phyloP scores from a whole-genome alignment of 2,797 vertebrate species.

The Choloepus didactylus region DNA sequence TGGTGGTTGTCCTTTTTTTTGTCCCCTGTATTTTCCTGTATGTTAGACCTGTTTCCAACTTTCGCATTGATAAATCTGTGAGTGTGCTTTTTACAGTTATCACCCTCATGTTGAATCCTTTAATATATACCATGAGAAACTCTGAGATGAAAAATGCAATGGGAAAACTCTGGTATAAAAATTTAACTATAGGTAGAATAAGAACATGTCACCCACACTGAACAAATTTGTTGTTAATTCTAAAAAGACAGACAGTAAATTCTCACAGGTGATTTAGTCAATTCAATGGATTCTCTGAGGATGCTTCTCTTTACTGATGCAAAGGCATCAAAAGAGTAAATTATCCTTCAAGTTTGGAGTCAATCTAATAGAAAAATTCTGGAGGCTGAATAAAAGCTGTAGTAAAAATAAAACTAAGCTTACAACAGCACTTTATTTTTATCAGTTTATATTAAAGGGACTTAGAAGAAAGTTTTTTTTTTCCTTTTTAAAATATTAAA shows the following conservation, averaged over 20 bases:
- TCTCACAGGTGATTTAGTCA: not conserved
- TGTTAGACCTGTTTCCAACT: conserved; percentile 60
- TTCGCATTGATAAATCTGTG: conserved; percentile 53
- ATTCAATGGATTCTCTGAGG: too few relatives aligned
- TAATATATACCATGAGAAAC: not conserved
- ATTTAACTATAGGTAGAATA: not conserved
- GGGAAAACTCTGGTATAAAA: conserved; percentile 3
- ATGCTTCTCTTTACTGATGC: not conserved
- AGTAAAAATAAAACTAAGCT: not conserved
- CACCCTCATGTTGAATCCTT: not conserved
- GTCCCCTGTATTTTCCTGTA: conserved; percentile 80
- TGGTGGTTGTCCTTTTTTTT: conserved; percentile 69
- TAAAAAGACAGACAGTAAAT: too few relatives aligned
- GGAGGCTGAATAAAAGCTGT: not conserved
- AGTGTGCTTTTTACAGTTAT: conserved; percentile 61
- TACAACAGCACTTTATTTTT: not conserved
- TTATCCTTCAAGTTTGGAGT: not conserved
- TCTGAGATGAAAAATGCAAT: not conserved
- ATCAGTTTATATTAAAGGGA: not conserved
- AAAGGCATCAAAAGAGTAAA: not conserved
- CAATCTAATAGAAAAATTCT: not conserved
- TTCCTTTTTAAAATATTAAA: not conserved
- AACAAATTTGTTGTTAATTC: not conserved
- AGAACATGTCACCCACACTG: not conserved
- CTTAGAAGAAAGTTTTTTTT: not conserved